Percentiles rank a stretch among this genome's conserved stretches.
These are phyloP conservation scores for Orthonevra nobilis DNA, from an alignment of 2,888 invertebrate genomes.

Conservation along the genomic window DNA sequence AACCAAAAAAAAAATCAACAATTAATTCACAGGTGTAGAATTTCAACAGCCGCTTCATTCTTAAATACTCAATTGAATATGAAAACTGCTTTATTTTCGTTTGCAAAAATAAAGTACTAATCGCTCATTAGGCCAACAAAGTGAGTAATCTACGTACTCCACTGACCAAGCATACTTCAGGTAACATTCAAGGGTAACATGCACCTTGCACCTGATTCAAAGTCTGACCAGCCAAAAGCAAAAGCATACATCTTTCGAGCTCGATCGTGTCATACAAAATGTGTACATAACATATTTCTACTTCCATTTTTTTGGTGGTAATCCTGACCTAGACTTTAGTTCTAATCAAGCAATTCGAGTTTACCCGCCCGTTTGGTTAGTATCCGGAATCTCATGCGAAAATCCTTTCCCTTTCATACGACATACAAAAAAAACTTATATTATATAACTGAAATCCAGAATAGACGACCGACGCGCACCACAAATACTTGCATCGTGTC, in stretches of 20 bases:
- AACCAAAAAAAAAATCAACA: too few species aligned
- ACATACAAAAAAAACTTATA: not conserved
- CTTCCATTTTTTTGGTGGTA: constrained; percentile 4
- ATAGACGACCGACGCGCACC: constrained; percentile 20
- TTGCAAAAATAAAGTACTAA: not conserved
- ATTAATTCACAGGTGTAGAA: too few species aligned
- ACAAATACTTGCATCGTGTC: constrained; percentile 34
- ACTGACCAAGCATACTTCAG: too few species aligned
- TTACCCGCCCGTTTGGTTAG: constrained; percentile 8
- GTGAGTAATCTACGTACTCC: too few species aligned
- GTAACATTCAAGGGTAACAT: constrained; percentile 60
- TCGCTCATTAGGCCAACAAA: constrained; percentile 9
- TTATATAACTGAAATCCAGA: constrained; percentile 58
- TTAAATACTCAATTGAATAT: too few species aligned
- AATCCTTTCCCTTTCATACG: constrained; percentile 61
- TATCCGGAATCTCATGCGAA: constrained; percentile 61
- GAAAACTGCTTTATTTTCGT: too few species aligned
- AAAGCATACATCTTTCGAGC: too few species aligned
- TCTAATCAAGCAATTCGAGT: constrained; percentile 36
- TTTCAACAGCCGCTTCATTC: too few species aligned
- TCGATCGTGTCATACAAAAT: too few species aligned
- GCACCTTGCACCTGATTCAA: constrained; percentile 22
- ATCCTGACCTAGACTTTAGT: constrained; percentile 66
- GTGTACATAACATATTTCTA: not conserved
- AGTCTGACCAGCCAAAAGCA: too few species aligned